Percentiles rank a stretch among this genome's conserved stretches.
Evolutionary conservation across 2,113 vertebrate species (phyloP).

Genomic region (Serinus canaria): DNA sequence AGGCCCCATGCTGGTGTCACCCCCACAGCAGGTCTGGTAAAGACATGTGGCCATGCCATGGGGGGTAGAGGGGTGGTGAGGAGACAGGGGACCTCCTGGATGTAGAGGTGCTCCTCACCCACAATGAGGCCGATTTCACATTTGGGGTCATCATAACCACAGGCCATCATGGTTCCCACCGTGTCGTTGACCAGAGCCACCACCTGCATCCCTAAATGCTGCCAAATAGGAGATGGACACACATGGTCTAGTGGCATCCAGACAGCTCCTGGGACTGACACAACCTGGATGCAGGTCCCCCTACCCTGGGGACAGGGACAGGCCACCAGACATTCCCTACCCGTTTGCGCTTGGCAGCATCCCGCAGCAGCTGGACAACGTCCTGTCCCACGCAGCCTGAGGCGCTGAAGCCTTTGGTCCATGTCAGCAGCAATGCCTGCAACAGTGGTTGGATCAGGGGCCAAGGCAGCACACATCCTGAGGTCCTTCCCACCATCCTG

Average conservation of each 20-base stretch:
- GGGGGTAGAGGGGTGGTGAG: not conserved
- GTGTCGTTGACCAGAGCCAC: conserved; percentile 81
- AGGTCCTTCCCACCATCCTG: not conserved
- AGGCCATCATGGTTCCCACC: conserved; percentile 84
- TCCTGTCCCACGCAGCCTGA: conserved; percentile 70
- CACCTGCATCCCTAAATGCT: conserved; percentile 72
- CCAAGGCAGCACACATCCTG: not conserved
- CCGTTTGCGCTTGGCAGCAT: conserved; percentile 69
- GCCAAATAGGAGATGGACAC: conserved; percentile 26
- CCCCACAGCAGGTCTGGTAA: not conserved
- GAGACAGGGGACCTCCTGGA: not conserved
- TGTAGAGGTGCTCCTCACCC: conserved; percentile 58
- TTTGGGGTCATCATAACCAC: conserved; percentile 72
- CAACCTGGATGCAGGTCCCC: not conserved
- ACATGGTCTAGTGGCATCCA: not conserved
- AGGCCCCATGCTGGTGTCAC: not conserved
- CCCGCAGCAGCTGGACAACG: conserved; percentile 68
- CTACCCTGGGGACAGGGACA: not conserved
- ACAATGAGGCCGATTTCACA: conserved; percentile 81
- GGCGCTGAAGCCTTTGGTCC: conserved; percentile 81
- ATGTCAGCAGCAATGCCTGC: conserved; percentile 77
- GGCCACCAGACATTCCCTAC: conserved; percentile 17
- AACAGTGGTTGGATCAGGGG: not conserved
- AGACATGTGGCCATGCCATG: not conserved
- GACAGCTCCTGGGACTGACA: not conserved